These are phyloP conservation scores for Magallana angulata DNA, from an alignment of 1,140 invertebrate genomes.

Conservation along the genomic window DNA sequence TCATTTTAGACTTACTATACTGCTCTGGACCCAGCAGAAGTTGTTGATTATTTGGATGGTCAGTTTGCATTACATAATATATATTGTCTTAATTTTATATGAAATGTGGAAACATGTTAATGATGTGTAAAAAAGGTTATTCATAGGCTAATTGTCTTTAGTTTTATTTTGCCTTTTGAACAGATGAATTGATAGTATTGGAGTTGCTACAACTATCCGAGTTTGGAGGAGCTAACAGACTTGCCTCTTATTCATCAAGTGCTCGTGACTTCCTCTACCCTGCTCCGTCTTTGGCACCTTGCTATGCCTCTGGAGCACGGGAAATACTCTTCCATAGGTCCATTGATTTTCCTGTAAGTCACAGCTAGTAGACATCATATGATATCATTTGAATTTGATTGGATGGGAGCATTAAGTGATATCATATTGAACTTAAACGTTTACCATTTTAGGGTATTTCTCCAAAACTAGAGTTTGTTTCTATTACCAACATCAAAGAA, in stretches of 20 bases:
- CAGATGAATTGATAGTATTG: conserved; percentile 76
- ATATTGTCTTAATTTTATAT: no score
- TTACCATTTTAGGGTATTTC: conserved; percentile 70
- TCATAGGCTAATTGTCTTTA: background rate
- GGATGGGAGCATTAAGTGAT: background rate
- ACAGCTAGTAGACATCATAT: background rate
- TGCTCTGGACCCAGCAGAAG: conserved; percentile 72
- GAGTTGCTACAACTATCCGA: conserved; percentile 75
- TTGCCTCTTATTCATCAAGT: conserved; percentile 74
- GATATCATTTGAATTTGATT: background rate
- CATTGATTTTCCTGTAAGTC: conserved; percentile 76
- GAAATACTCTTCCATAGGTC: conserved; percentile 74
- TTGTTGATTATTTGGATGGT: conserved; percentile 75
- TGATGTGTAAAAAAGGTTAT: no score
- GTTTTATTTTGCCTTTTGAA: conserved; percentile 28
- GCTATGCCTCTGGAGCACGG: conserved; percentile 69
- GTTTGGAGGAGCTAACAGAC: conserved; percentile 69
- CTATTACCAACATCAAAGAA: conserved; percentile 72
- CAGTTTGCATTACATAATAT: conserved; percentile 28
- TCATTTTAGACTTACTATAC: conserved; percentile 74
- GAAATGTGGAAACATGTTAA: no score
- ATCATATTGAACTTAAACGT: background rate
- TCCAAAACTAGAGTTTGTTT: conserved; percentile 75
- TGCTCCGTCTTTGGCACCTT: conserved; percentile 70
- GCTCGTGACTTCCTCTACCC: conserved; percentile 77